Conservation (phyloP, 2,113 vertebrate genomes). For the Chloropsis cyanopogon region DNA sequence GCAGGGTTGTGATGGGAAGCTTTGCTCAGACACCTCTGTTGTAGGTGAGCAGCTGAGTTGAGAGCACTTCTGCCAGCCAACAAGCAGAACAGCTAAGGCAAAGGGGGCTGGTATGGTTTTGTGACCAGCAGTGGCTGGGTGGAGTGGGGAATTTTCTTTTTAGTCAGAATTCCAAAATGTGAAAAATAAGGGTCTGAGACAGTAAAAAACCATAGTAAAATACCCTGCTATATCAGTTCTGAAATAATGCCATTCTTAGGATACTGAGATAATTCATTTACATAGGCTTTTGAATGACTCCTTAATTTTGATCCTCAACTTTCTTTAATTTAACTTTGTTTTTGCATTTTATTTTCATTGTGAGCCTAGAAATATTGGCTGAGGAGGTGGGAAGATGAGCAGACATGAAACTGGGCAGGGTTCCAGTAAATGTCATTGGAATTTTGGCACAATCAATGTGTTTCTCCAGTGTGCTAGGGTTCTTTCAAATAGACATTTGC, state of each 20-base stretch:
- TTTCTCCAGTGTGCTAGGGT: neutral
- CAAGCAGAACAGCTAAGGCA: neutral
- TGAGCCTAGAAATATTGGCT: neutral
- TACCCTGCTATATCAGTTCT: neutral
- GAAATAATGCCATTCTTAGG: neutral
- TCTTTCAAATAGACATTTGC: neutral
- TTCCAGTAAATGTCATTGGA: neutral
- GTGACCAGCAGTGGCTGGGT: neutral
- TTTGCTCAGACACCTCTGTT: neutral
- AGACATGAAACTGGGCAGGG: neutral
- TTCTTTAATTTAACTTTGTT: neutral
- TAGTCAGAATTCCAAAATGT: neutral
- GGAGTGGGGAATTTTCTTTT: neutral
- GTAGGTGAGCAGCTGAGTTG: rapidly evolving
- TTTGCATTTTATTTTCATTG: neutral
- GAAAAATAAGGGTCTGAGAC: neutral
- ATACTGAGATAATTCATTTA: neutral
- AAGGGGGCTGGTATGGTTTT: neutral
- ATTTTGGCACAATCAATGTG: neutral
- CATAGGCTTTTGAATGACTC: neutral
- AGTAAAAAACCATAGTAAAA: neutral
- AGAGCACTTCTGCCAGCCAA: too few species aligned
- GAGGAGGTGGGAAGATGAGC: neutral
- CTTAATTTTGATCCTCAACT: neutral
- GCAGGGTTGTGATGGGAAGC: neutral